phyloP scores from a whole-genome alignment of 2,888 invertebrate genomes.

The Acheta domesticus region DNA sequence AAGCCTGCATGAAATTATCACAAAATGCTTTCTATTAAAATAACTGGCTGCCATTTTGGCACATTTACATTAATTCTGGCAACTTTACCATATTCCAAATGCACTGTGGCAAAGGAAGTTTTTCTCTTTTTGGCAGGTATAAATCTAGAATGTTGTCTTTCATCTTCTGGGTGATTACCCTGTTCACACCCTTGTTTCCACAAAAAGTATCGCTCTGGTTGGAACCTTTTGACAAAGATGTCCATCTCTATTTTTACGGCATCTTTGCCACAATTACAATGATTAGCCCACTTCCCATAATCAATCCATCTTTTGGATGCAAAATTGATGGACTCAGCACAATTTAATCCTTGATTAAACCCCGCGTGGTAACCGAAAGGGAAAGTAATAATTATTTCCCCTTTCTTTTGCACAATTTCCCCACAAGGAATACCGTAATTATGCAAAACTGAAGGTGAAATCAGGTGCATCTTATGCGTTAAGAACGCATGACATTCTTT shows the following conservation, averaged over 20 bases:
- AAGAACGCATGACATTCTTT: slow-evolving; percentile 87
- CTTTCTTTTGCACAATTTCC: slow-evolving; percentile 93
- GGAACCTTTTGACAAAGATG: slow-evolving; percentile 89
- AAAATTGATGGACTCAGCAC: slow-evolving; percentile 99
- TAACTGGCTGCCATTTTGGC: too few species aligned
- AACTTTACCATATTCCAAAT: too few species aligned
- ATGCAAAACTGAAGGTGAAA: slow-evolving; percentile 88
- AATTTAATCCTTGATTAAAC: slow-evolving; percentile 98
- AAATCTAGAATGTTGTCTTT: too few species aligned
- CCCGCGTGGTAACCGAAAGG: slow-evolving; percentile 98
- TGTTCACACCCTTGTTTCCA: slow-evolving; percentile 55
- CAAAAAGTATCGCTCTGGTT: slow-evolving; percentile 79
- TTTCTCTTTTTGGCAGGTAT: too few species aligned
- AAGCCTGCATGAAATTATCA: too few species aligned
- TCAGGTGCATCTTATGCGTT: slow-evolving; percentile 96
- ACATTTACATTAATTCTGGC: too few species aligned
- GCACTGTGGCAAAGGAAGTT: too few species aligned
- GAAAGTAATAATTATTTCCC: slow-evolving; percentile 99
- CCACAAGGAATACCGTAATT: slow-evolving; percentile 93
- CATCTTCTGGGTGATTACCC: too few species aligned
- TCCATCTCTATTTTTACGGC: slow-evolving; percentile 99
- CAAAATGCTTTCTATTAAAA: too few species aligned
- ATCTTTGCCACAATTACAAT: slow-evolving; percentile 84
- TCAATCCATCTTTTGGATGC: slow-evolving; percentile 97
- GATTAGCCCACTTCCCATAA: slow-evolving; percentile 88